Evolutionary conservation across 2,113 vertebrate genomes (phyloP).

Genomic region (Dicrurus megarhynchus): DNA sequence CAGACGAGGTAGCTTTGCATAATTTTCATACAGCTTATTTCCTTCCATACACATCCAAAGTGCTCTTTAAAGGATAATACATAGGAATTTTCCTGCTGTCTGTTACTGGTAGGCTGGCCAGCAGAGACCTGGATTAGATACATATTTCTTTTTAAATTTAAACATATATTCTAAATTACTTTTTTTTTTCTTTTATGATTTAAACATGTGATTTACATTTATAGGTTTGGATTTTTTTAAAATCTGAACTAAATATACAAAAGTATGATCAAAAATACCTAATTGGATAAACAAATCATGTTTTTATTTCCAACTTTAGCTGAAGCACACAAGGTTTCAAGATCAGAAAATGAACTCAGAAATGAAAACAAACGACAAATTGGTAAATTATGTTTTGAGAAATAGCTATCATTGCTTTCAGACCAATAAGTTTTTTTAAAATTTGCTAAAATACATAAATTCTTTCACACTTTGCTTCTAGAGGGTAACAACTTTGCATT

Average conservation of each 20-base stretch:
- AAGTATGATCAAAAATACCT: constrained; percentile 2
- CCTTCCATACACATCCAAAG: neutral
- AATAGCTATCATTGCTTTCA: constrained; percentile 23
- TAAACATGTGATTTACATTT: neutral
- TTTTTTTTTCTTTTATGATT: neutral
- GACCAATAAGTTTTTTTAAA: neutral
- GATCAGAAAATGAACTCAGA: constrained; percentile 83
- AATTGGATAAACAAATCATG: constrained; percentile 46
- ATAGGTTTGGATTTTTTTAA: neutral
- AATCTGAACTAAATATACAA: neutral
- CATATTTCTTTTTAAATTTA: neutral
- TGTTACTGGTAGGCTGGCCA: neutral
- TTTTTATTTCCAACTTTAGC: constrained; percentile 72
- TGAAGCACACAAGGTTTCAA: constrained; percentile 83
- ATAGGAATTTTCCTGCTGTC: neutral
- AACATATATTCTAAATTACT: neutral
- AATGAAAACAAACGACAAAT: constrained; percentile 86
- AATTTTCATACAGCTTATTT: neutral
- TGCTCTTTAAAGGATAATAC: neutral
- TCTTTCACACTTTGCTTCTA: neutral
- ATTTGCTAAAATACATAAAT: neutral
- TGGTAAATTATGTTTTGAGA: constrained; percentile 74
- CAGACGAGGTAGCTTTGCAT: constrained; percentile 79
- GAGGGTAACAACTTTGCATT: neutral
- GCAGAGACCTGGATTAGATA: neutral